Evolutionary conservation across 2,797 vertebrate species (phyloP), one percentile per base, ranked within the genome.

Genomic region (Novumbra hubbsi): DNA sequence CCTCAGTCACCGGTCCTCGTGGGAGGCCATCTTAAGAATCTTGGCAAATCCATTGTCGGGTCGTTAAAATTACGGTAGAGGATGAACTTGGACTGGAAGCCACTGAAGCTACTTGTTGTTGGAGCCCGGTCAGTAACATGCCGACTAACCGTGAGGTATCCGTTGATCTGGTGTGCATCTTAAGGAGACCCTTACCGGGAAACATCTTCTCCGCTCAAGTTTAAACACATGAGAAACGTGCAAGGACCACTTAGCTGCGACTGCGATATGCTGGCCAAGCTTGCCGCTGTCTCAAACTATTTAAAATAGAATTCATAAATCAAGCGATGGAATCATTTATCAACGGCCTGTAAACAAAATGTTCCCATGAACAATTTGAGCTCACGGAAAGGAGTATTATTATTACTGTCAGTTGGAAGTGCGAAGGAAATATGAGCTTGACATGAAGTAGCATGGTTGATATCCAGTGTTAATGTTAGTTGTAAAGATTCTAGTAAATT

Each of bases 291-390:
- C 71, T 27, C 57, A 50, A 73, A 74, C 74, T 27, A 41, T 76
- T 78, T 41, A 81, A 48, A 80, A 78, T 89, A 7, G 16, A 24
- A 6, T 24, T 5, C 16, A 70, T 70, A 80, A 86, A 82, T 90
- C 86, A 83, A 66, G 30, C 19, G 21, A 50, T 24, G 50, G 55
- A 52, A 14, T 73, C 75, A 88, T 86, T 84, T 78, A 88, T 84
- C 60, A 79, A 81, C 82, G 76, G 75, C 73, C 81, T 83, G 79
- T 81, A 68, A 82, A 84, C 71, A 71, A 84, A 82, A 79, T 76
- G 74, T 38, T 8, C 73, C 78, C 65, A 80, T 88, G 87, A 91
- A 90, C 73, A 73, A 62, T 88, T 85, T 85, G 79, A 88, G 81
- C 76, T 77, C 66, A 70, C 67, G 65, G 83, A 79, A 24, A 24